A percentile compares a stretch with the other conserved stretches of the same genome.
Conservation (phyloP, 2,888 invertebrate genomes). For the Apodemia duryi region DNA sequence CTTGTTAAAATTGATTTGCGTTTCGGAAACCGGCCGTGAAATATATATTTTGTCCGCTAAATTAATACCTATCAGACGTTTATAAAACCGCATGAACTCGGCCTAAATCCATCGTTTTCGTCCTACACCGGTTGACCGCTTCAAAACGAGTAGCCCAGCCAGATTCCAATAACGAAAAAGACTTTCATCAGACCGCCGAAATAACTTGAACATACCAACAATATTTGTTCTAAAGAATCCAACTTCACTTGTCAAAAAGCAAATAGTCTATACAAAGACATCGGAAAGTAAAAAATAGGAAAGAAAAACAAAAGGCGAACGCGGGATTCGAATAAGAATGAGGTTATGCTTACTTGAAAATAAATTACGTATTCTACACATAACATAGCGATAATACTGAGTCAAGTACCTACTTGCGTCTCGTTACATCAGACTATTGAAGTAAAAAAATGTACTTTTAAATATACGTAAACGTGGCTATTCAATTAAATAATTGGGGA, state of each 20-base stretch:
- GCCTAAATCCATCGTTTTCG: slow-evolving; percentile 13
- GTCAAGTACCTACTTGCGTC: neutral
- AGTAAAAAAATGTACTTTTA: slow-evolving; percentile 19
- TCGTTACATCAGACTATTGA: slow-evolving; percentile 14
- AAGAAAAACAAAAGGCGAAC: slow-evolving; percentile 63
- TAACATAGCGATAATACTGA: slow-evolving; percentile 1
- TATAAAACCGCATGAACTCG: neutral
- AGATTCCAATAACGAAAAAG: slow-evolving; percentile 32
- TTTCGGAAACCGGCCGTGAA: no score
- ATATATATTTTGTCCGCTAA: neutral
- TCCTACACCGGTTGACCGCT: slow-evolving; percentile 19
- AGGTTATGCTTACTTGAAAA: slow-evolving; percentile 26
- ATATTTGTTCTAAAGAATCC: slow-evolving; percentile 63
- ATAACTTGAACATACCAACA: slow-evolving; percentile 50
- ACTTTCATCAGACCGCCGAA: slow-evolving; percentile 37
- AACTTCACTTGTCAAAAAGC: slow-evolving; percentile 67
- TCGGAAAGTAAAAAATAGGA: slow-evolving; percentile 52
- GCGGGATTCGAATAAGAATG: slow-evolving; percentile 55
- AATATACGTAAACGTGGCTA: slow-evolving; percentile 17
- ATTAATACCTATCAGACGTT: neutral
- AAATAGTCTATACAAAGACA: slow-evolving; percentile 66
- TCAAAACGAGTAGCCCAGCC: slow-evolving; percentile 32
- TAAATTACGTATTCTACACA: slow-evolving; percentile 2
- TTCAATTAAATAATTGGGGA: slow-evolving; percentile 19
- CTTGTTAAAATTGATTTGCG: no score